Conservation (phyloP, 1,140 invertebrate species). For the Atta colombica region DNA sequence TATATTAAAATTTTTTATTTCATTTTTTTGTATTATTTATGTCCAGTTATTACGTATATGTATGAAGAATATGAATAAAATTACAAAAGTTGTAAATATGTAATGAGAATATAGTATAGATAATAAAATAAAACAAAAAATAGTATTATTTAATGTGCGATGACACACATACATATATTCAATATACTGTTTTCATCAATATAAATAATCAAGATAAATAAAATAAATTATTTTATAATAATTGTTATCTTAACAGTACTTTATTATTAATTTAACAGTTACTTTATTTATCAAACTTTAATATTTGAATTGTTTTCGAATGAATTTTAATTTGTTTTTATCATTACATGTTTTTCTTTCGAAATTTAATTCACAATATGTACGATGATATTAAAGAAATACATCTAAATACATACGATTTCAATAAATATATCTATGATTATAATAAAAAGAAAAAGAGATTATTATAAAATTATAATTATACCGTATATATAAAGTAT, state of each 20-base stretch:
- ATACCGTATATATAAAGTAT: slow-evolving; percentile 21
- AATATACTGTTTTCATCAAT: not conserved
- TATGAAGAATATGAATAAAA: not conserved
- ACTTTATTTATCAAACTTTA: slow-evolving; percentile 11
- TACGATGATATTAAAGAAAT: not conserved
- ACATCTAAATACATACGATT: not conserved
- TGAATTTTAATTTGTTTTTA: not conserved
- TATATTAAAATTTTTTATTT: not conserved
- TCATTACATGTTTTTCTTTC: not conserved
- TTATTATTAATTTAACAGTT: not conserved
- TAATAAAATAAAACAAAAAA: not conserved
- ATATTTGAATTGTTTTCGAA: not conserved
- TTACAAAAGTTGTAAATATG: not conserved
- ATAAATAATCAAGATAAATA: slow-evolving; percentile 3
- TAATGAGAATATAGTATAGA: not conserved
- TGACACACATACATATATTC: not conserved
- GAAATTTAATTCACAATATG: not conserved
- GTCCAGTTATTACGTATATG: not conserved
- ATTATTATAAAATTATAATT: slow-evolving; percentile 30
- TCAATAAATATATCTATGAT: not conserved
- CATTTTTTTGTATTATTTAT: not conserved
- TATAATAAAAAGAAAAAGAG: not conserved
- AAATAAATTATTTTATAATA: slow-evolving; percentile 18
- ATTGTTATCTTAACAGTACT: not conserved
- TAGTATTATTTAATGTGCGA: not conserved